A percentile compares a stretch with the other conserved stretches of the same genome.
Conservation (phyloP, 2,888 invertebrate species). For the Sesia bembeciformis region DNA sequence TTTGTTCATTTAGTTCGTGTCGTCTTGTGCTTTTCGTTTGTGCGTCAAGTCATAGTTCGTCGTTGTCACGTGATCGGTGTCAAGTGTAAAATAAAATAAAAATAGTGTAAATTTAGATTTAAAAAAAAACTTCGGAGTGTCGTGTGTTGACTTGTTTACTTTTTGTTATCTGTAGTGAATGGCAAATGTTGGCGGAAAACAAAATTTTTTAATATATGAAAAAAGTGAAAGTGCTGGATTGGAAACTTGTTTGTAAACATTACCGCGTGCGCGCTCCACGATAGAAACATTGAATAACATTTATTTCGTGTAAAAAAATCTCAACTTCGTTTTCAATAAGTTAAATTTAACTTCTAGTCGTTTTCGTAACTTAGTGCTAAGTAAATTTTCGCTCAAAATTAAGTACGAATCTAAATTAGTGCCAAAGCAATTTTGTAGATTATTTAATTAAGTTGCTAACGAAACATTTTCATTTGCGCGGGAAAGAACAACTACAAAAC, state of each 20-base stretch:
- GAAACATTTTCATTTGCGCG: slow-evolving; percentile 5
- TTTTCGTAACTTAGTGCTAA: background rate
- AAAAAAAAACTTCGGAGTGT: slow-evolving; percentile 2
- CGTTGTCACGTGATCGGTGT: slow-evolving; percentile 49
- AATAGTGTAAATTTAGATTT: background rate
- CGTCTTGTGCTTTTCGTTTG: slow-evolving; percentile 72
- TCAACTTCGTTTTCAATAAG: background rate
- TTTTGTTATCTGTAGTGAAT: background rate
- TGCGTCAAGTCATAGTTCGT: slow-evolving; percentile 68
- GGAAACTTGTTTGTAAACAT: slow-evolving; percentile 64
- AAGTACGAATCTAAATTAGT: slow-evolving; percentile 16
- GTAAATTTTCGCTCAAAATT: slow-evolving; percentile 27
- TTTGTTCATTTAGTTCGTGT: slow-evolving; percentile 73
- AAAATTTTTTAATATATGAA: slow-evolving; percentile 19
- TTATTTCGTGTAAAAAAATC: slow-evolving; percentile 12
- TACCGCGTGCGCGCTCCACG: slow-evolving; percentile 45
- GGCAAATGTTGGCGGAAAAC: slow-evolving; percentile 1
- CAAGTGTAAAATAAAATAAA: slow-evolving; percentile 16
- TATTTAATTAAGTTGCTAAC: slow-evolving; percentile 10
- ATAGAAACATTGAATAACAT: slow-evolving; percentile 27
- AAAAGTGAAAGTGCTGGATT: slow-evolving; percentile 13
- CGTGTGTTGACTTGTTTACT: slow-evolving; percentile 1
- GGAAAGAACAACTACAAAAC: slow-evolving; percentile 6
- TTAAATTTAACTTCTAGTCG: background rate
- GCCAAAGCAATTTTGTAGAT: slow-evolving; percentile 26